Base-by-base conservation (phyloP, 2,888 invertebrate genomes). In the Nymphalis polychloros region DNA sequence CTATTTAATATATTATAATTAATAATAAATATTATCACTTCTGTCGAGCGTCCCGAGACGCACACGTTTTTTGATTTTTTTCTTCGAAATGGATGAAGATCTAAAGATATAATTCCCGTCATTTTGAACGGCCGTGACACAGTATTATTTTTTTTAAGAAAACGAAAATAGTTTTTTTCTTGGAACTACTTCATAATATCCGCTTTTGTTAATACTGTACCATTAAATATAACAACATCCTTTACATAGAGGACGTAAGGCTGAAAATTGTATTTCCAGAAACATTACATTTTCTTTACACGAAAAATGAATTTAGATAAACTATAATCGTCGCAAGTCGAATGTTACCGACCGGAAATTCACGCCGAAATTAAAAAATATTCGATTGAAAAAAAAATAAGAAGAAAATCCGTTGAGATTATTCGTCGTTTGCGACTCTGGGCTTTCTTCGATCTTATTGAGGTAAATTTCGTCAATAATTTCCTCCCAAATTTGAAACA, bases 141-240 rank as follows among this genome's bases (percentile, higher is more conserved):
- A 57, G 46, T 60, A 61, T n/a, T 60, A 63, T 64, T 62, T 67
- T 61, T 63, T 23, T 13, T n/a, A 27, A 62, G 35, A 55, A 57
- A 63, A 50, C 68, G 48, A 70, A 65, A 68, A 71, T 71, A 69
- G 67, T 71, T 69, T 66, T 63, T 69, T 67, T 64, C 69, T 48
- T 67, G 64, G 62, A 67, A 52, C 61, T 50, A 46, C 59, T 49
- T 67, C 61, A 52, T 64, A 48, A 64, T 69, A 69, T 67, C 69
- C 69, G 64, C 67, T 31, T 67, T 64, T 69, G 71, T 69, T 69
- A 69, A 69, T 71, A 59, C 64, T 59, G 52, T n/a, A n/a, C 64
- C 53, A 69, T 71, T 71, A 69, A 69, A 64, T 67, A 67, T 67
- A 69, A 69, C 61, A 71, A 69, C 67, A 69, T 71, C 71, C 69